Evolutionary conservation across 1,140 invertebrate species (phyloP), one percentile per base, ranked within the genome.

Genomic region (Leguminivora glycinivorella): DNA sequence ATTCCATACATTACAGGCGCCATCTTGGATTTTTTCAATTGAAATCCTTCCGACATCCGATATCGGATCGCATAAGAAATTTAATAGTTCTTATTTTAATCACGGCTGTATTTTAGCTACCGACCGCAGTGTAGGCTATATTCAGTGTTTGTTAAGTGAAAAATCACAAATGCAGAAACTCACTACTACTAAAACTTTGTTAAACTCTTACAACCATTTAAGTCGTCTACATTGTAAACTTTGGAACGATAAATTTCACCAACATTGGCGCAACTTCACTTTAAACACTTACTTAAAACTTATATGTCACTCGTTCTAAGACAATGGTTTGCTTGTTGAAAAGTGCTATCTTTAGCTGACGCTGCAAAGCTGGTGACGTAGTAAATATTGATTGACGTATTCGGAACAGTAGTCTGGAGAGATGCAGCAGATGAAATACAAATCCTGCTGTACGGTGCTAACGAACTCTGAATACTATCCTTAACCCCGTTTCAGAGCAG

Each of bases 401-500:
- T 52, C 47, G 19, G 47, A 52, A 52, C 47, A 52, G 4, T 9
- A 52, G 5, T 52, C 19, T 52, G 17, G 19, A 52, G 47, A 52
- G 19, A 63, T 29, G 58, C 60, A 68, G 67, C 67, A 43, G 25
- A 19, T 68, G 67, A 68, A 40, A 47, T 40, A 43, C 40, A 40
- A 34, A 63, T 63, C 19, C 17, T 38, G 17, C 34, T 68, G 12
- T 40, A 24, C 34, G 19, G 22, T 40, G 67, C 67, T 68, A 40
- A 68, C 67, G 40, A 40, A 63, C 58, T 29, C 58, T 63, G 25
- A 29, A 63, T 63, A 63, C 58, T 29, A 14, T 63, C 7, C 43
- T 68, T 68, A 43, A 68, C 67, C 67, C 43, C 12, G 38, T 25
- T 68, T 4, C 43, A 47, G 10, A 17, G 1, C 34, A 63, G n/a